These are phyloP conservation scores for Corythaeola cristata DNA, from an alignment of 2,113 vertebrate genomes.

Conservation along the genomic window DNA sequence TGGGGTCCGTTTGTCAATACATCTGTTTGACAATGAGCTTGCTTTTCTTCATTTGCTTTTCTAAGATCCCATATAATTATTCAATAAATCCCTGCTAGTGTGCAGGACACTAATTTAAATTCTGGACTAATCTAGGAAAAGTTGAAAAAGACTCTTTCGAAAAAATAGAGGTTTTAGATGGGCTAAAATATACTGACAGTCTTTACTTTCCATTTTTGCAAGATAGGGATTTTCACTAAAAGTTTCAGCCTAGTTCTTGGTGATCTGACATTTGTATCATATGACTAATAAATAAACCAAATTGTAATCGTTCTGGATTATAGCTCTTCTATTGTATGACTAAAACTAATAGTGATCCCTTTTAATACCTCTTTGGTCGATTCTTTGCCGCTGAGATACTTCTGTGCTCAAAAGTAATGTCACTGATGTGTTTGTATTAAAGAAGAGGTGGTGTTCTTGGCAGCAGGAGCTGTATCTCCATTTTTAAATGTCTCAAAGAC, in stretches of 20 bases:
- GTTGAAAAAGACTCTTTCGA: not conserved
- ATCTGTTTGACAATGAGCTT: not conserved
- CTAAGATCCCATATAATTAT: not conserved
- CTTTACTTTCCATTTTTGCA: not conserved
- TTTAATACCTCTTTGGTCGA: not conserved
- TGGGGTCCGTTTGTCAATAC: not conserved
- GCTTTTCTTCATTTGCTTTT: not conserved
- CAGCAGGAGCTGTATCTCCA: not conserved
- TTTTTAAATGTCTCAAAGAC: not conserved
- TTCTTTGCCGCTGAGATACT: not conserved
- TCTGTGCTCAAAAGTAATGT: not conserved
- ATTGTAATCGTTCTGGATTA: not conserved
- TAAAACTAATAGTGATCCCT: not conserved
- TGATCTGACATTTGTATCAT: not conserved
- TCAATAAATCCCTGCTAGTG: not conserved
- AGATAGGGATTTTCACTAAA: not conserved
- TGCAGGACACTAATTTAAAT: not conserved
- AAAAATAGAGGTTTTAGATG: not conserved
- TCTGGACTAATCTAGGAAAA: not conserved
- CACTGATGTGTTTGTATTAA: not conserved
- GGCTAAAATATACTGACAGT: not conserved
- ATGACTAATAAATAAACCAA: not conserved
- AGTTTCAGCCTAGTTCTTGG: not conserved
- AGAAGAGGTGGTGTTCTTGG: not conserved
- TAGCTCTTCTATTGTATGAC: not conserved